Evolutionary conservation across 2,888 invertebrate genomes (phyloP), one percentile per base, ranked within the genome.

Genomic region (Philereme vetulata): DNA sequence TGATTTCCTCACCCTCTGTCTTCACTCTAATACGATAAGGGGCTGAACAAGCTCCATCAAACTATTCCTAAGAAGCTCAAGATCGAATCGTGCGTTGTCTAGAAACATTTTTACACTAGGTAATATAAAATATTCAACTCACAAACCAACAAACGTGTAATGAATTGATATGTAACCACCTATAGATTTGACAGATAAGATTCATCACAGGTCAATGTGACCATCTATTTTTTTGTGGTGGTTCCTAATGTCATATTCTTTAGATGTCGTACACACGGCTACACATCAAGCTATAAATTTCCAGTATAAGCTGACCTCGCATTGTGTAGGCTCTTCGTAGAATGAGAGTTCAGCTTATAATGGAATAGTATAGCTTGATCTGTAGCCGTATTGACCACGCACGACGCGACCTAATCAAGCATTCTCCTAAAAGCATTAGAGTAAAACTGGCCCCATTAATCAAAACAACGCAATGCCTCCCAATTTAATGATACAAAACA

Each of bases 1-100:
- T 80, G 77, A 63, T 68, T 71, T 72, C 65, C 65, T 65, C 52
- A 52, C 66, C 67, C 59, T 2, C 50, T 44, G 54, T 62, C 60
- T 55, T 43, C 44, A 43, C 51, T 51, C 36, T 34, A 45, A 34
- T 38, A 10, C 34, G 49, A 61, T 53, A 53, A 69, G 10, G 49
- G 38, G 3, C 33, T 21, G 49, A 45, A 54, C 35, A 49, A 49
- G 10, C 51, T 9, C 43, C 45, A 9, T 45, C 34, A 5, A 60
- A 54, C 32, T 60, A 36, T 50, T 21, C 34, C 1, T 38, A 21
- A 38, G 34, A 10, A 38, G 38, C 5, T 38, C 36, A 36, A 21
- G 21, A 2, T 21, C 1, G n/a, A n/a, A n/a, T n/a, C n/a, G n/a
- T n/a, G n/a, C n/a, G n/a, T n/a, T n/a, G n/a, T n/a, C n/a, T n/a